Evolutionary conservation across 2,113 vertebrate species (phyloP).

Genomic region (Scomber colias): DNA sequence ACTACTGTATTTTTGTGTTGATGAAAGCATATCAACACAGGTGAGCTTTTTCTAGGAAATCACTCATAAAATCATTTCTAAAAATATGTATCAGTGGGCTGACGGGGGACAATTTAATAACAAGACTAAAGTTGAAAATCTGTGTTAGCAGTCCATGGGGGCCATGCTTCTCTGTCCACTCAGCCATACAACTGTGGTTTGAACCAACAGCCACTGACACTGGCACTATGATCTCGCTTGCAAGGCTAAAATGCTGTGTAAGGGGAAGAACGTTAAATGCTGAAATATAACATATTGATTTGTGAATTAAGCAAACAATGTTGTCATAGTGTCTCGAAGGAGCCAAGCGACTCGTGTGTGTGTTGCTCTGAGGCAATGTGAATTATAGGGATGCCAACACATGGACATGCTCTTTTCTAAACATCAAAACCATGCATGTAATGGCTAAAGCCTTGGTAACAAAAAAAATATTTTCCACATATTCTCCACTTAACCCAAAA

Average conservation of each 20-base stretch:
- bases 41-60: neutral
- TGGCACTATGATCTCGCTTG: slow-evolving; percentile 15
- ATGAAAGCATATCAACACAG: neutral
- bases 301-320: slow-evolving; percentile 51
- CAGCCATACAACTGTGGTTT: neutral
- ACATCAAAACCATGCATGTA: slow-evolving; percentile 9
- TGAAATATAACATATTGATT: slow-evolving; percentile 63
- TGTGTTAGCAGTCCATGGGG: neutral
- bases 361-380: slow-evolving; percentile 6
- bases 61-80: neutral
- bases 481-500: slow-evolving; percentile 55
- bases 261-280: slow-evolving; percentile 42
- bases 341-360: neutral
- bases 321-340: slow-evolving; percentile 35
- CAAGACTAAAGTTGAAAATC: neutral
- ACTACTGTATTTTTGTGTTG: neutral
- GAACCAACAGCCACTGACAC: neutral
- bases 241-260: slow-evolving; percentile 51
- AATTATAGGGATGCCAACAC: slow-evolving; percentile 19
- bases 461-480: slow-evolving; percentile 29
- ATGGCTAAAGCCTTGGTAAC: slow-evolving; percentile 25
- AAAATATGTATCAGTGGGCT: neutral
- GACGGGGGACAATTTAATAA: neutral
- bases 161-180: neutral
- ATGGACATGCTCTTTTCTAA: slow-evolving; percentile 10